phyloP scores from a whole-genome alignment of 2,888 invertebrate species.

The Trisateles emortualis region DNA sequence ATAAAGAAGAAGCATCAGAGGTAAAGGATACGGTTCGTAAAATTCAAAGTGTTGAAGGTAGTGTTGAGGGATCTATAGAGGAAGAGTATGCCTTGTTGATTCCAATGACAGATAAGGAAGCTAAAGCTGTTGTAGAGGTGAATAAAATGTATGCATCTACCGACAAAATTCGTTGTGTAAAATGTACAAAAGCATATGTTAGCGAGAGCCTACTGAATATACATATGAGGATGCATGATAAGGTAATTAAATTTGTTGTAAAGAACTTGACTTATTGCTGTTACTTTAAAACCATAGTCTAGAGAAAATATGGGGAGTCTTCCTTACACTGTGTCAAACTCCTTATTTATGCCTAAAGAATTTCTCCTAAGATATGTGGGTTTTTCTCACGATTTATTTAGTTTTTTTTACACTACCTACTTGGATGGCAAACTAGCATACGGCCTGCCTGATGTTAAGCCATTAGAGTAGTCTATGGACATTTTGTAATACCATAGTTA shows the following conservation, averaged over 20 bases:
- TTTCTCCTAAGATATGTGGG: too few species aligned
- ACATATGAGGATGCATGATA: constrained; percentile 77
- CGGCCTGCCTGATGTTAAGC: too few species aligned
- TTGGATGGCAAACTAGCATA: too few species aligned
- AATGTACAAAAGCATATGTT: constrained; percentile 66
- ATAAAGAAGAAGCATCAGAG: constrained; percentile 34
- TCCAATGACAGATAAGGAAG: constrained; percentile 70
- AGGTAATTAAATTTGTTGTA: too few species aligned
- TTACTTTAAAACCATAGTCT: too few species aligned
- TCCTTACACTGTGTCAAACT: too few species aligned
- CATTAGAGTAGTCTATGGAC: too few species aligned
- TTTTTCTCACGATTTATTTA: too few species aligned
- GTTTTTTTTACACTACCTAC: too few species aligned
- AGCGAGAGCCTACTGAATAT: constrained; percentile 60
- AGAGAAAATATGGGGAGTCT: too few species aligned
- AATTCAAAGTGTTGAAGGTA: constrained; percentile 10
- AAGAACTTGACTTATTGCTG: background rate
- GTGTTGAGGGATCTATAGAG: constrained; percentile 64
- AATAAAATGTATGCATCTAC: constrained; percentile 62
- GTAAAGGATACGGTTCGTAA: constrained; percentile 17
- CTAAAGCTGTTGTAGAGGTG: constrained; percentile 71
- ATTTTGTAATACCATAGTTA: too few species aligned
- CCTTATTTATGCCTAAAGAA: too few species aligned
- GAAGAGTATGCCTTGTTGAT: constrained; percentile 75
- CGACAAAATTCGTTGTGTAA: constrained; percentile 65